Percentiles rank a stretch among this genome's conserved stretches.
Evolutionary conservation across 1,140 invertebrate species (phyloP).

Genomic region (Subanguina moxae): DNA sequence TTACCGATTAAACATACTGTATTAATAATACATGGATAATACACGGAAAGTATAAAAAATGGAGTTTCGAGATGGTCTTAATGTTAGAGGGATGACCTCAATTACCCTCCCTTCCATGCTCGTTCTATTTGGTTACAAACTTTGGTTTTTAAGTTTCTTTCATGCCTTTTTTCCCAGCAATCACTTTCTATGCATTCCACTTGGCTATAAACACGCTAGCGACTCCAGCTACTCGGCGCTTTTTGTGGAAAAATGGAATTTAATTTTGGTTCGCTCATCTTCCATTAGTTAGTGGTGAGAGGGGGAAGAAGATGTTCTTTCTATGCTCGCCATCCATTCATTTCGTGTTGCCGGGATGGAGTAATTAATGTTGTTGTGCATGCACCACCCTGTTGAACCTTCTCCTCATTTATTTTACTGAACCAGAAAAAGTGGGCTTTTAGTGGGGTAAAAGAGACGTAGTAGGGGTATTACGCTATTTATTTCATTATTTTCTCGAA

Average conservation of each 20-base stretch:
- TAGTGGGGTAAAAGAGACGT: not conserved
- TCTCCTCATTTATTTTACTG: not conserved
- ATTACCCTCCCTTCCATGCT: no score
- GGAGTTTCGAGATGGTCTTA: no score
- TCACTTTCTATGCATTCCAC: no score
- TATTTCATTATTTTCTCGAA: not conserved
- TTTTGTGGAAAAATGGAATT: not conserved
- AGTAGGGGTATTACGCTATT: not conserved
- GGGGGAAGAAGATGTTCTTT: not conserved
- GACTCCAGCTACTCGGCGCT: no score
- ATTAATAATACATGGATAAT: no score
- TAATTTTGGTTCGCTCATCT: not conserved
- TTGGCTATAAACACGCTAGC: no score
- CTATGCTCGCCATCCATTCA: constrained; percentile 2
- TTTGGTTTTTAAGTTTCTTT: no score
- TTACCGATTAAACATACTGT: no score
- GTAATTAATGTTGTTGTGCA: constrained; percentile 3
- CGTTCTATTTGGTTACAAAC: no score
- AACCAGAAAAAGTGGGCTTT: not conserved
- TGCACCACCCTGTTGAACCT: not conserved
- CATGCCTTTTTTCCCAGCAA: no score
- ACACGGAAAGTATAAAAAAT: no score
- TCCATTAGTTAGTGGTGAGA: not conserved
- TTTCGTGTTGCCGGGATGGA: not conserved
- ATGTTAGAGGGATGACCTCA: no score